Evolutionary conservation across 2,888 invertebrate genomes (phyloP).

Genomic region (Biston stratarius): DNA sequence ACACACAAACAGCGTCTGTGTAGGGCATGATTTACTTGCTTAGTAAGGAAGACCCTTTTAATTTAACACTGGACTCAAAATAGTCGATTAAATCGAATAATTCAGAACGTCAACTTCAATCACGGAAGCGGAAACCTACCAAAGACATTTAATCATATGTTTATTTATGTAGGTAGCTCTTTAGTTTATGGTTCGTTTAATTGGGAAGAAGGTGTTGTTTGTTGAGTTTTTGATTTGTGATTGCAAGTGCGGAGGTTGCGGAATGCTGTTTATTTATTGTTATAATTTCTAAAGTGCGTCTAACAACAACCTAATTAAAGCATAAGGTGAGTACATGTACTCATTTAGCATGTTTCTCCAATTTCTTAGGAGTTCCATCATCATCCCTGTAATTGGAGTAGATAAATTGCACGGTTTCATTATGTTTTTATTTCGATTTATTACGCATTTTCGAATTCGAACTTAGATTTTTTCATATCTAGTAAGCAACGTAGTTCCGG

Average conservation of each 20-base stretch:
- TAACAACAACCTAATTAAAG: conserved; percentile 58
- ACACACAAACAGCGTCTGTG: too few relatives aligned
- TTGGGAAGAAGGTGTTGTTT: conserved; percentile 77
- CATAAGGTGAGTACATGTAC: conserved; percentile 65
- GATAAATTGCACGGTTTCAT: conserved; percentile 52
- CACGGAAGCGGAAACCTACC: conserved; percentile 59
- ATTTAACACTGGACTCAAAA: background rate
- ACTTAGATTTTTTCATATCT: conserved; percentile 51
- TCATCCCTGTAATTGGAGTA: conserved; percentile 35
- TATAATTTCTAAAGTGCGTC: conserved; percentile 74
- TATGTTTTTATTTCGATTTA: conserved; percentile 60
- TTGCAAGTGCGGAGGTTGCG: conserved; percentile 75
- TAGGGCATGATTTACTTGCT: too few relatives aligned
- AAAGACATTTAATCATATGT: conserved; percentile 76
- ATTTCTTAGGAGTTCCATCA: conserved; percentile 18
- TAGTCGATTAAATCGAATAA: conserved; percentile 23
- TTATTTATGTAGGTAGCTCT: conserved; percentile 82
- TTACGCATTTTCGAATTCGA: conserved; percentile 72
- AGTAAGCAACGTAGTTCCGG: conserved; percentile 50
- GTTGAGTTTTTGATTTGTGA: conserved; percentile 64
- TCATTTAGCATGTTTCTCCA: background rate
- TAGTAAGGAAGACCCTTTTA: background rate
- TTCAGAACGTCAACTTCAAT: conserved; percentile 14
- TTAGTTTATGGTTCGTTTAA: conserved; percentile 80
- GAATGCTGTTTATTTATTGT: conserved; percentile 83